Percentiles rank a stretch among this genome's conserved stretches.
These are phyloP conservation scores for Campylorhamphus procurvoides DNA, from an alignment of 2,113 vertebrate species.

Conservation along the genomic window DNA sequence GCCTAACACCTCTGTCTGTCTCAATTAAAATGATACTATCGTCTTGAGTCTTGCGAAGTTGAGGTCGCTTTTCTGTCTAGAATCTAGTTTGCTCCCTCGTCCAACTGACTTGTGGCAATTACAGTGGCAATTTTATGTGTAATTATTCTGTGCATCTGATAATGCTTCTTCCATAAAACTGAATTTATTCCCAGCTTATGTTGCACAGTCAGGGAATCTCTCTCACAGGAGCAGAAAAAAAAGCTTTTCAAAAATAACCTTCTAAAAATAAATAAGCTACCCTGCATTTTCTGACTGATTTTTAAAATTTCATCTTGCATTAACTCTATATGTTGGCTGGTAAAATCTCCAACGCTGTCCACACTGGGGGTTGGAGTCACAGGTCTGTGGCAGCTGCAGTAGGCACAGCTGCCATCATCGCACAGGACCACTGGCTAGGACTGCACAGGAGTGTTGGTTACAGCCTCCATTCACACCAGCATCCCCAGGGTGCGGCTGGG, in stretches of 20 bases:
- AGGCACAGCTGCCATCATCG: not conserved
- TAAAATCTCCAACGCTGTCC: not conserved
- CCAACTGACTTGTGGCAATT: conserved; percentile 25
- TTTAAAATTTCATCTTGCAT: not conserved
- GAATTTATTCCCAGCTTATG: not conserved
- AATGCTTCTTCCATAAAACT: not conserved
- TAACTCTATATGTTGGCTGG: not conserved
- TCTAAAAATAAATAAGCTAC: not conserved
- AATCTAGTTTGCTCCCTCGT: not conserved
- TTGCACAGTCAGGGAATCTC: not conserved
- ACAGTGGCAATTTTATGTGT: conserved; percentile 27
- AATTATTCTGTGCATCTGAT: conserved; percentile 47
- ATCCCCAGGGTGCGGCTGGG: not conserved
- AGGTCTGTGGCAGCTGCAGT: not conserved
- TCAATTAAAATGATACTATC: conserved; percentile 67
- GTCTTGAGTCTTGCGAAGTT: conserved; percentile 8
- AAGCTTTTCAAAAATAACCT: not conserved
- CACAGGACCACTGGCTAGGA: not conserved
- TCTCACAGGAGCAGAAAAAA: not conserved
- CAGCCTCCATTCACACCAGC: not conserved
- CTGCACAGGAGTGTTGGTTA: fast-evolving
- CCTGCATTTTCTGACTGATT: not conserved
- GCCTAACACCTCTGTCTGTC: conserved; percentile 45
- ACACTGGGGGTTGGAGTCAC: not conserved
- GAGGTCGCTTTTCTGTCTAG: conserved; percentile 53